Evolutionary conservation across 2,888 invertebrate genomes (phyloP).

Genomic region (Andrena fulva): DNA sequence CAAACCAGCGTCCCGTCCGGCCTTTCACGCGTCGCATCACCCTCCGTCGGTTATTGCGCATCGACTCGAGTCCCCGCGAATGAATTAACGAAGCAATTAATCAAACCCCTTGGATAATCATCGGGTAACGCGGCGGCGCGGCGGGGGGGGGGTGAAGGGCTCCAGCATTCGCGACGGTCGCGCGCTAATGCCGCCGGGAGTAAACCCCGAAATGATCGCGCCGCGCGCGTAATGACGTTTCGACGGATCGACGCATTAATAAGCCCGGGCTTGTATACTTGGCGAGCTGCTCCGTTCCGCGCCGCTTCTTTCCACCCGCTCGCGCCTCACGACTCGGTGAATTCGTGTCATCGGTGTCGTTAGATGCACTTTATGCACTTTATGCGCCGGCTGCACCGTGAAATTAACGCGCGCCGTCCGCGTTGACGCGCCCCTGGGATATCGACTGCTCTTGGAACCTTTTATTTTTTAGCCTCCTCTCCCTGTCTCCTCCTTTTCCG

Average conservation of each 20-base stretch:
- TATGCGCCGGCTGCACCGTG: background rate
- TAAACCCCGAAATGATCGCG: slow-evolving; percentile 36
- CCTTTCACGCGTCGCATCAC: slow-evolving; percentile 35
- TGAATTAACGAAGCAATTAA: slow-evolving; percentile 70
- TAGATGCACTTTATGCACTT: background rate
- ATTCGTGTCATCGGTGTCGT: slow-evolving; percentile 19
- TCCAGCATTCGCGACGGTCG: slow-evolving; percentile 11
- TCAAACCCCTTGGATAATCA: slow-evolving; percentile 66
- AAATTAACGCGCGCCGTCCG: slow-evolving; percentile 8
- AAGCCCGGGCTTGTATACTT: slow-evolving; percentile 50
- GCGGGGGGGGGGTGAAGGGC: background rate
- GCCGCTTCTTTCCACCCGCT: background rate
- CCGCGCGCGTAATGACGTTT: slow-evolving; percentile 51
- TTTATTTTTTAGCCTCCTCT: background rate
- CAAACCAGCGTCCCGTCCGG: slow-evolving; percentile 15
- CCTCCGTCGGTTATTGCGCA: slow-evolving; percentile 48
- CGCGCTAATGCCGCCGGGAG: slow-evolving; percentile 39
- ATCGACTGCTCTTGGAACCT: background rate
- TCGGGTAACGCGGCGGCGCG: slow-evolving; percentile 25
- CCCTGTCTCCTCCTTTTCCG: background rate
- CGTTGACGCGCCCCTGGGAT: background rate
- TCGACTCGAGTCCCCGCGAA: slow-evolving; percentile 39
- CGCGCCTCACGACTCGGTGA: background rate
- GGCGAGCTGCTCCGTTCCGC: background rate
- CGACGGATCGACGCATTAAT: slow-evolving; percentile 50